These are phyloP conservation scores for Ariolimax columbianus DNA, from an alignment of 2,888 invertebrate genomes.

Conservation along the genomic window DNA sequence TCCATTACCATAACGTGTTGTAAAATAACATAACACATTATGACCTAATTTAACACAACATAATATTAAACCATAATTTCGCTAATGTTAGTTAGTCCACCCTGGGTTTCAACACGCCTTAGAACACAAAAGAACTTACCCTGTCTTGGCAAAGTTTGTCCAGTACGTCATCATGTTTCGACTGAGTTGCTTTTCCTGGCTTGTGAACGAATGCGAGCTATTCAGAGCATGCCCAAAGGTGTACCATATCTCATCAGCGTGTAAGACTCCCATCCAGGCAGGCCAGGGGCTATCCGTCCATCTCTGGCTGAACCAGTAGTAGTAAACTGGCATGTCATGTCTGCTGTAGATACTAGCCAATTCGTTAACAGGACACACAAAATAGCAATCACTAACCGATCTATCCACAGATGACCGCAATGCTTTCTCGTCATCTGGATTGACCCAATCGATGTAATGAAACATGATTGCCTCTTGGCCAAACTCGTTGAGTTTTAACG, in stretches of 20 bases:
- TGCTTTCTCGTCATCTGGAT: slow-evolving; percentile 87
- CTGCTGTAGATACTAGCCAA: slow-evolving; percentile 92
- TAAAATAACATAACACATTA: no score
- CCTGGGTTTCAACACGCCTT: background rate
- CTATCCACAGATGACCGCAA: slow-evolving; percentile 31
- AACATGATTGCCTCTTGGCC: slow-evolving; percentile 89
- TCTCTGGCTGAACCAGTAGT: slow-evolving; percentile 92
- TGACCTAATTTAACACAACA: no score
- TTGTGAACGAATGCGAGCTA: slow-evolving; percentile 82
- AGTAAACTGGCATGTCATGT: slow-evolving; percentile 91
- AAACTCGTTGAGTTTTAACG: slow-evolving; percentile 84
- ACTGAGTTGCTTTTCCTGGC: slow-evolving; percentile 89
- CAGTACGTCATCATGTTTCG: slow-evolving; percentile 94
- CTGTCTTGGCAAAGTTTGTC: slow-evolving; percentile 96
- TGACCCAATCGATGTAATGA: slow-evolving; percentile 94
- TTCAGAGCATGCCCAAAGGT: slow-evolving; percentile 96
- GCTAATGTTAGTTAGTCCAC: no score
- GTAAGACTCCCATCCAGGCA: slow-evolving; percentile 96
- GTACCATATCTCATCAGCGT: slow-evolving; percentile 95
- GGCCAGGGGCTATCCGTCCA: slow-evolving; percentile 92
- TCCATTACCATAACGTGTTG: no score
- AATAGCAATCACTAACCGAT: slow-evolving; percentile 92
- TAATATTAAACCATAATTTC: no score
- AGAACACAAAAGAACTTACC: slow-evolving; percentile 83
- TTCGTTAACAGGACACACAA: slow-evolving; percentile 96